Conservation (phyloP, 1,140 invertebrate genomes). For the Eupristina koningsbergeri region DNA sequence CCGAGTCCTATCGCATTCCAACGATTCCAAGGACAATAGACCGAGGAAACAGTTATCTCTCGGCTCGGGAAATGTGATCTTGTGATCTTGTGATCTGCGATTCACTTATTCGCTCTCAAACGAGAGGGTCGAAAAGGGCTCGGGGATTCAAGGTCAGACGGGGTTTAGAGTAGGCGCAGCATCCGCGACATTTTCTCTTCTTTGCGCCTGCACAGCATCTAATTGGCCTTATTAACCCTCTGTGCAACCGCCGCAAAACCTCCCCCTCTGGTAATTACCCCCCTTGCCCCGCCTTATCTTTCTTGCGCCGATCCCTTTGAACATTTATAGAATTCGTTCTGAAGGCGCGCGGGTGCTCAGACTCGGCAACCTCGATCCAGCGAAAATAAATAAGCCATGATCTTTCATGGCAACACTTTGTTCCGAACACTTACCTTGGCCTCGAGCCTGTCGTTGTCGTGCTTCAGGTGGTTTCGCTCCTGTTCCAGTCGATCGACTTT, state of each 20-base stretch:
- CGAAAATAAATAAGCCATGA: background rate
- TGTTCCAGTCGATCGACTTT: constrained; percentile 90
- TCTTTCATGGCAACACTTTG: constrained; percentile 41
- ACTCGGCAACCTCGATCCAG: background rate
- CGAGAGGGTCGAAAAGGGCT: constrained; percentile 9
- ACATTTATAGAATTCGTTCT: constrained; percentile 49
- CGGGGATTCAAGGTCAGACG: background rate
- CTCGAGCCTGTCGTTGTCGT: constrained; percentile 91
- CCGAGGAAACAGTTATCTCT: too few species aligned
- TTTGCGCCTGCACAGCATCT: constrained; percentile 6
- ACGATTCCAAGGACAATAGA: constrained; percentile 13
- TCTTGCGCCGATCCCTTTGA: constrained; percentile 8
- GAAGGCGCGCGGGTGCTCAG: background rate
- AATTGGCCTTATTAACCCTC: constrained; percentile 44
- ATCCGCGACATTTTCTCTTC: constrained; percentile 12
- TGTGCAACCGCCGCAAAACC: background rate
- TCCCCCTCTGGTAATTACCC: constrained; percentile 30
- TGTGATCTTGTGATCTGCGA: too few species aligned
- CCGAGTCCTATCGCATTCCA: background rate
- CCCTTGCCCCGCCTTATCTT: constrained; percentile 20
- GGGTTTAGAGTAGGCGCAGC: background rate
- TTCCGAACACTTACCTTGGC: constrained; percentile 82
- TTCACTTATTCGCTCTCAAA: background rate
- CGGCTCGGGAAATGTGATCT: too few species aligned
- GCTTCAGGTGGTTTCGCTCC: constrained; percentile 88